A percentile compares a stretch with the other conserved stretches of the same genome.
Conservation (phyloP, 1,140 invertebrate species). For the Orchestia grillus region DNA sequence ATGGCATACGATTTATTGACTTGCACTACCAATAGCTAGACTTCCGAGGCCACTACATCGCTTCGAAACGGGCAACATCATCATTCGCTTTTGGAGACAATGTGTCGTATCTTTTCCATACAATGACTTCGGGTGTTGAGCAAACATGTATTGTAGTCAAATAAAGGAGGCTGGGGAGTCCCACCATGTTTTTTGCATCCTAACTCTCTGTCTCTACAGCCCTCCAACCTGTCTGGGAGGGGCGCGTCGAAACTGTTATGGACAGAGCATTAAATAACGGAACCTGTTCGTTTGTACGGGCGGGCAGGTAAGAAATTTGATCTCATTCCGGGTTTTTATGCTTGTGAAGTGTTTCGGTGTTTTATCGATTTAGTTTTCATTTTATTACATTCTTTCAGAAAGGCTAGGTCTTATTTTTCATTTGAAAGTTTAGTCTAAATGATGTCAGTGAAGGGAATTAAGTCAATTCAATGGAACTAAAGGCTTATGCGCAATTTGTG, state of each 20-base stretch:
- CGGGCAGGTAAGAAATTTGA: background rate
- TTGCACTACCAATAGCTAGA: background rate
- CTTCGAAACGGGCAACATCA: background rate
- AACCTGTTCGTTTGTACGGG: background rate
- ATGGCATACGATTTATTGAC: background rate
- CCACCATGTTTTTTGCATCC: background rate
- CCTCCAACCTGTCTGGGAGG: background rate
- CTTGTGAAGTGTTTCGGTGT: no score
- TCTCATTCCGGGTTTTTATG: background rate
- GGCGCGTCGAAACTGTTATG: background rate
- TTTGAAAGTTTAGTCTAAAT: no score
- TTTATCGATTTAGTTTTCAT: no score
- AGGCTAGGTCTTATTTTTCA: no score
- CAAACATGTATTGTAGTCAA: slow-evolving; percentile 9
- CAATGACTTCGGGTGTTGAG: slow-evolving; percentile 6
- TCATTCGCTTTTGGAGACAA: slow-evolving; percentile 7
- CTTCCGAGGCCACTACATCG: background rate
- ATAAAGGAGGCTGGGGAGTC: background rate
- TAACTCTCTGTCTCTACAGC: background rate
- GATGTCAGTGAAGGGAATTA: no score
- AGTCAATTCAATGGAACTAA: no score
- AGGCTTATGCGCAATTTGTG: no score
- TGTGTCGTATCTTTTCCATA: background rate
- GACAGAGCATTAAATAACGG: background rate
- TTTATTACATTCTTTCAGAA: no score